Conservation (phyloP, 2,888 invertebrate genomes). For the Nomada ferruginata region DNA sequence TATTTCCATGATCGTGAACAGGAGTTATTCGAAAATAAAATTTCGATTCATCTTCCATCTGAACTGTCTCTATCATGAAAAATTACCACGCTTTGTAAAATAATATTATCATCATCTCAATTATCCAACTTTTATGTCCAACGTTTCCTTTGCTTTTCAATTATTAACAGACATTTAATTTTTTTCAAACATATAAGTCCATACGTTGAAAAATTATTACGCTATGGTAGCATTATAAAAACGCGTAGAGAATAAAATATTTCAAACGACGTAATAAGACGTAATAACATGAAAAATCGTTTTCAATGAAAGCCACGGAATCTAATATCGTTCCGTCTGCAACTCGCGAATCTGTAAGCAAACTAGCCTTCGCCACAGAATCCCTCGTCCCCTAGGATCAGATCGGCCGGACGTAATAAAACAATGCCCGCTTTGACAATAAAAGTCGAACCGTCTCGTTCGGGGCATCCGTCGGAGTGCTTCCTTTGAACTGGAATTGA, state of each 20-base stretch:
- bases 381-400: background rate
- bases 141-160: too few relatives aligned
- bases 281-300: too few relatives aligned
- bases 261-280: too few relatives aligned
- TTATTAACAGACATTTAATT: too few relatives aligned
- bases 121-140: too few relatives aligned
- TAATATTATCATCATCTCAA: background rate
- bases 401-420: background rate
- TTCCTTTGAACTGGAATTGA: conserved; percentile 20
- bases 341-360: background rate
- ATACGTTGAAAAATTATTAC: too few relatives aligned
- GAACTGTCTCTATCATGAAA: background rate
- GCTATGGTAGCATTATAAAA: too few relatives aligned
- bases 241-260: too few relatives aligned
- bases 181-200: too few relatives aligned
- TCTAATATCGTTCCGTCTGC: background rate
- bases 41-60: background rate
- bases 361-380: background rate
- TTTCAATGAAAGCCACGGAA: background rate
- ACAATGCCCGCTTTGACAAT: conserved; percentile 15
- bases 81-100: background rate
- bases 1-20: background rate
- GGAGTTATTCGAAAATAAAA: background rate
- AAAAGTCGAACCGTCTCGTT: background rate
- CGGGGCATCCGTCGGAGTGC: background rate